Evolutionary conservation across 2,888 invertebrate genomes (phyloP).

Genomic region (Dexiosoma caninum): DNA sequence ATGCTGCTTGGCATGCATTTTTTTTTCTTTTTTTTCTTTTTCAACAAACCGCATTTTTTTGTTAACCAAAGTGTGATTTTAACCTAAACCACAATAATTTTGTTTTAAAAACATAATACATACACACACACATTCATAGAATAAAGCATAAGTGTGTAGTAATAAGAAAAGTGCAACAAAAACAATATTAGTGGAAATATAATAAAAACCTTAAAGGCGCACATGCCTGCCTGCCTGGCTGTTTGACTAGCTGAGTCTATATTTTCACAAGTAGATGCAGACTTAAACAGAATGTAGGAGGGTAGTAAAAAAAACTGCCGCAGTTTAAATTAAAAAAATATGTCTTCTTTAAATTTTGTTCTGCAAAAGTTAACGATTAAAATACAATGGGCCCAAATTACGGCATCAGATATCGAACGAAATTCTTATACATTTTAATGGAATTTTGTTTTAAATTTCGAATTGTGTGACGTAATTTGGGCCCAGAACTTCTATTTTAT

Average conservation of each 20-base stretch:
- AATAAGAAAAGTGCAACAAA: slow-evolving; percentile 19
- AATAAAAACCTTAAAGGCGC: slow-evolving; percentile 60
- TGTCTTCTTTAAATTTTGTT: too few relatives aligned
- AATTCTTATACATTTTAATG: too few relatives aligned
- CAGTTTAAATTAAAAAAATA: background rate
- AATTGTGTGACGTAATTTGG: too few relatives aligned
- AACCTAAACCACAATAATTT: slow-evolving; percentile 62
- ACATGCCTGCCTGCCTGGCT: slow-evolving; percentile 62
- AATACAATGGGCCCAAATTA: too few relatives aligned
- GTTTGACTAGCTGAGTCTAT: slow-evolving; percentile 41
- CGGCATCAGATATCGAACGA: too few relatives aligned
- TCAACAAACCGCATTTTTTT: slow-evolving; percentile 33
- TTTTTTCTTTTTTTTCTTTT: slow-evolving; percentile 7
- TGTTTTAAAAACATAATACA: slow-evolving; percentile 5
- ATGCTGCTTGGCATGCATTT: slow-evolving; percentile 2
- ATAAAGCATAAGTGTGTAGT: background rate
- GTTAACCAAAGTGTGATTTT: slow-evolving; percentile 60
- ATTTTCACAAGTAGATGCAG: slow-evolving; percentile 1
- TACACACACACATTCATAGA: slow-evolving; percentile 22
- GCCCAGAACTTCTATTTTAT: too few relatives aligned
- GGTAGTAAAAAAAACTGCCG: background rate
- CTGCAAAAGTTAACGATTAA: too few relatives aligned
- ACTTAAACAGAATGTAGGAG: slow-evolving; percentile 20
- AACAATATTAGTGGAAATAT: slow-evolving; percentile 18
- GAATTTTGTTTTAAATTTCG: too few relatives aligned